Conservation (phyloP, 2,888 invertebrate genomes). For the Megalurothrips usitatus region DNA sequence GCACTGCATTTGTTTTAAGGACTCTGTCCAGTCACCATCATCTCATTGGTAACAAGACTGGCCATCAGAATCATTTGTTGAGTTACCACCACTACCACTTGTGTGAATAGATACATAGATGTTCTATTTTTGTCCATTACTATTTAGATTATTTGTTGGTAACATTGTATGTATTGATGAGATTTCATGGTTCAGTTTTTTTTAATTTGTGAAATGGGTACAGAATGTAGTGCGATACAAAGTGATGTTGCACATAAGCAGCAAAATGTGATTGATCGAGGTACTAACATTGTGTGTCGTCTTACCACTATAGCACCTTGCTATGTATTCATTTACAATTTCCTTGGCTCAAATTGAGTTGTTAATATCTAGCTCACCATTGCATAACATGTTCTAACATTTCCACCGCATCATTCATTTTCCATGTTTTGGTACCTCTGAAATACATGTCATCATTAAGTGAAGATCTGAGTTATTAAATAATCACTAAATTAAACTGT, state of each 20-base stretch:
- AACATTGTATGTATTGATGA: conserved; percentile 5
- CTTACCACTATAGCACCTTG: conserved; percentile 22
- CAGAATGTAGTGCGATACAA: neutral
- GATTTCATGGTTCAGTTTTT: conserved; percentile 16
- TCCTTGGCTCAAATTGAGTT: conserved; percentile 25
- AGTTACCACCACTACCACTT: conserved; percentile 24
- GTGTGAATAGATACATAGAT: conserved; percentile 25
- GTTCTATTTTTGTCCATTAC: conserved; percentile 25
- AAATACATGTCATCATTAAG: conserved; percentile 2
- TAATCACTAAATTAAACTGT: neutral
- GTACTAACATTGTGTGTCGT: conserved; percentile 20
- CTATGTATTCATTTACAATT: conserved; percentile 23
- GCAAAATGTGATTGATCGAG: conserved; percentile 8
- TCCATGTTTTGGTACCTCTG: neutral
- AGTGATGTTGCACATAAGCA: conserved; percentile 7
- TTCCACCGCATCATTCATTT: neutral
- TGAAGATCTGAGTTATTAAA: neutral
- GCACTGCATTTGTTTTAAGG: conserved; percentile 24
- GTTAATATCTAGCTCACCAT: conserved; percentile 22
- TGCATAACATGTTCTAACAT: conserved; percentile 17
- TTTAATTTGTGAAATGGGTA: neutral
- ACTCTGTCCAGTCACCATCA: conserved; percentile 14
- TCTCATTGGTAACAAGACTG: conserved; percentile 24
- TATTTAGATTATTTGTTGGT: conserved; percentile 22
- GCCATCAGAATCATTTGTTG: conserved; percentile 25